Conservation (phyloP, 2,888 invertebrate species). For the Halictus quadricinctus region DNA sequence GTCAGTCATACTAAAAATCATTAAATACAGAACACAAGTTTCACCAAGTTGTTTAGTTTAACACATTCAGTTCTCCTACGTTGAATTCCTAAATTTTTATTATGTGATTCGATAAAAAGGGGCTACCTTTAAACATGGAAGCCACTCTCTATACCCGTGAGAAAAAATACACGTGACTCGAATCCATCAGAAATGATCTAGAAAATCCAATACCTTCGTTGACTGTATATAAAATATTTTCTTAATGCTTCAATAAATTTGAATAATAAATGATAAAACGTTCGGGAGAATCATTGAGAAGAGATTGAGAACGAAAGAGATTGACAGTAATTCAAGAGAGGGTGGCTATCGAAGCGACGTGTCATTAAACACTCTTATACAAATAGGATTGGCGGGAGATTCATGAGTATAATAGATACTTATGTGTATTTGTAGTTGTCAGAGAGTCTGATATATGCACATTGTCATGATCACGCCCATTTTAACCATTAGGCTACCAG, state of each 20-base stretch:
- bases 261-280: conserved; percentile 71
- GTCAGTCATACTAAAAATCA: too few species aligned
- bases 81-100: neutral
- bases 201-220: conserved; percentile 70
- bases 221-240: conserved; percentile 65
- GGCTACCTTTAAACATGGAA: neutral
- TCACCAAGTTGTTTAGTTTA: neutral
- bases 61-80: neutral
- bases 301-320: conserved; percentile 23
- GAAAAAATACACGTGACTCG: conserved; percentile 43
- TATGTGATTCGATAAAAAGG: neutral
- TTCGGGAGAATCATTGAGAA: conserved; percentile 18
- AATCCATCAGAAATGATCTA: conserved; percentile 55
- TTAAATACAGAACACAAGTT: too few species aligned
- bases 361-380: conserved; percentile 71
- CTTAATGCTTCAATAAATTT: conserved; percentile 54
- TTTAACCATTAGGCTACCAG: neutral
- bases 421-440: neutral
- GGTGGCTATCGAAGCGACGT: conserved; percentile 69
- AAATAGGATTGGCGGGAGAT: conserved; percentile 69
- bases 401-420: neutral
- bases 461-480: neutral
- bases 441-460: neutral
- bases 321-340: conserved; percentile 64
- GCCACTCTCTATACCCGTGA: conserved; percentile 28